Evolutionary conservation across 2,888 invertebrate genomes (phyloP), one percentile per base, ranked within the genome.

Genomic region (Pemphredon lugubris): DNA sequence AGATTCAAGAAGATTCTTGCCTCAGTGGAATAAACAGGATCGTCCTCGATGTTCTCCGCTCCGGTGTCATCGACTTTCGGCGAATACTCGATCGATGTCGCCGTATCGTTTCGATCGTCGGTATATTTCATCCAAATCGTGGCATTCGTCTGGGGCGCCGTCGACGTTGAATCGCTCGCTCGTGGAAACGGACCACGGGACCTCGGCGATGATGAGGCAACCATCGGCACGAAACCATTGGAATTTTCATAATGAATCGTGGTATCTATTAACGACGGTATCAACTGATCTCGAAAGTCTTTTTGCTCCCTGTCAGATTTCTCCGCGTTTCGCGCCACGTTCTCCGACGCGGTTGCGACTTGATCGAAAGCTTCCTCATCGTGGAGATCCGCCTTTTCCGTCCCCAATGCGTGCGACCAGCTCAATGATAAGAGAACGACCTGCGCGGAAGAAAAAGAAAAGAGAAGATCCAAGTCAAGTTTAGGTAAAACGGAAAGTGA

Each of bases 211-310:
- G 64, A 14, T 1, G 83, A 57, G 1, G 68, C 63, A 14, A 83
- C 57, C 30, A 89, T 83, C 6, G 89, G 89, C 13, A 86, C 64
- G 55, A 89, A 89, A 7, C 85, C 86, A 40, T 89, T 89, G 0
- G 86, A 83, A 76, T 89, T 88, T 57, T 87, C 87, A 59, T 87
- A 88, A 34, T 77, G 82, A 2, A 83, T 54, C 4, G 81, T 77
- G 4, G 83, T 75, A 20, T 67, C 67, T 58, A 57, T 47, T n/a
- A 63, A 39, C 1, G 77, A 66, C 0, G 50, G 21, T 37, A 58
- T 58, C 13, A 59, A 18, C 16, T 70, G 67, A 13, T 67, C 50
- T 2, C 44, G 44, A 32, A 67, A 30, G 0, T 67, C 40, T 21
- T 54, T 57, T n/a, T 54, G 40, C 21, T 14, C 9, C 6, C 32